Conservation (phyloP, 2,113 vertebrate genomes). For the Epinephelus lanceolatus region DNA sequence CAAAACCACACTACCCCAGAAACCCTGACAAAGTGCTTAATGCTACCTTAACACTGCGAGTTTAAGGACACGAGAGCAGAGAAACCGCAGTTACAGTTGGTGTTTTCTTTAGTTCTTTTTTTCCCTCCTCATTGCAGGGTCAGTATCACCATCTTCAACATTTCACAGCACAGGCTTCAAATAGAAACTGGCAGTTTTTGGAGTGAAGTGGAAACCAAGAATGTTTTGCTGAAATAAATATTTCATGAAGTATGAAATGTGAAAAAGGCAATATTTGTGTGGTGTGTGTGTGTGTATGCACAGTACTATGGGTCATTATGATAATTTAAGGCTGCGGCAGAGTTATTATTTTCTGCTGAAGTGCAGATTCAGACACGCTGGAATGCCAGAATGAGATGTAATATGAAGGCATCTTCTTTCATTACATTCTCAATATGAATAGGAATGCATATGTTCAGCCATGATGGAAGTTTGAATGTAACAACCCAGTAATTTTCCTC, state of each 20-base stretch:
- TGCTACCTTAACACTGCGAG: slow-evolving; percentile 12
- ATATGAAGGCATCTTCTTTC: slow-evolving; percentile 64
- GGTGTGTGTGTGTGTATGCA: slow-evolving; percentile 31
- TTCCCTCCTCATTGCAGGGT: neutral
- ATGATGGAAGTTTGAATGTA: slow-evolving; percentile 46
- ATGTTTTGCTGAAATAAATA: slow-evolving; percentile 69
- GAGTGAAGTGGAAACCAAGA: slow-evolving; percentile 59
- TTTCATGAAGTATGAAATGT: slow-evolving; percentile 64
- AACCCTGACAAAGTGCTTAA: slow-evolving; percentile 46
- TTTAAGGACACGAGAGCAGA: slow-evolving; percentile 20
- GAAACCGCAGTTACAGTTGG: slow-evolving; percentile 27
- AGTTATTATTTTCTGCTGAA: slow-evolving; percentile 77
- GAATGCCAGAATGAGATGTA: slow-evolving; percentile 54
- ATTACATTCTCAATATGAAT: slow-evolving; percentile 60
- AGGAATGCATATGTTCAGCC: slow-evolving; percentile 64
- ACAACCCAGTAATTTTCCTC: slow-evolving; percentile 60
- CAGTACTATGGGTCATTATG: slow-evolving; percentile 65
- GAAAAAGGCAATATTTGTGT: slow-evolving; percentile 50
- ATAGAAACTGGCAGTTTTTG: slow-evolving; percentile 68
- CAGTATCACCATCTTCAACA: slow-evolving; percentile 42
- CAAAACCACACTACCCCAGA: slow-evolving; percentile 49
- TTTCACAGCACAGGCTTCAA: slow-evolving; percentile 61
- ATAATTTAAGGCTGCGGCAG: slow-evolving; percentile 65
- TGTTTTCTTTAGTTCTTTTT: slow-evolving; percentile 47
- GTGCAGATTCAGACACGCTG: slow-evolving; percentile 67